Percentiles rank a stretch among this genome's conserved stretches.
These are phyloP conservation scores for Epistrophe grossulariae DNA, from an alignment of 2,888 invertebrate genomes.

Conservation along the genomic window DNA sequence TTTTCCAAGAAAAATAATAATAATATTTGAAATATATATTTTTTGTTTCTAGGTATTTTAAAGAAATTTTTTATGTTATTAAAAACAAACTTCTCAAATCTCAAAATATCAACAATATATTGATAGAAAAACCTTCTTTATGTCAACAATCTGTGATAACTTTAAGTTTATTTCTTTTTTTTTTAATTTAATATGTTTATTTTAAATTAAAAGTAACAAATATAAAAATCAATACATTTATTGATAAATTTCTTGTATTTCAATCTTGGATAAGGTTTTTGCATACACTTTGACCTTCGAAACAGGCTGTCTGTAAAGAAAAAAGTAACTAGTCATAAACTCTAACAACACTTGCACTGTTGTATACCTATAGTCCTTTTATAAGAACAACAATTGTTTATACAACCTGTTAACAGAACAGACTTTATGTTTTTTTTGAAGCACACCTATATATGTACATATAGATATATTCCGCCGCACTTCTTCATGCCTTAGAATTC, in stretches of 20 bases:
- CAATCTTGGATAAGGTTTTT: neutral
- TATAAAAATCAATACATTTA: neutral
- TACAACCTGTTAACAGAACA: slow-evolving; percentile 56
- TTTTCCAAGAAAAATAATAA: no score
- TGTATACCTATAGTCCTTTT: neutral
- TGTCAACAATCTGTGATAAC: no score
- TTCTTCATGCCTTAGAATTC: slow-evolving; percentile 22
- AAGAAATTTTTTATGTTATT: no score
- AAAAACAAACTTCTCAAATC: no score
- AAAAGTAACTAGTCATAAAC: neutral
- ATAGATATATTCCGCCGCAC: slow-evolving; percentile 5
- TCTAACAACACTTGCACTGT: neutral
- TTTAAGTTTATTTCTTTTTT: no score
- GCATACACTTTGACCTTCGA: neutral
- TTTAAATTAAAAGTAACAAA: neutral
- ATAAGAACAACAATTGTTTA: slow-evolving; percentile 18
- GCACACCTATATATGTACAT: neutral
- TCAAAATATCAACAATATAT: no score
- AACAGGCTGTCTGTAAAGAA: neutral
- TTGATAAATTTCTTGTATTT: neutral
- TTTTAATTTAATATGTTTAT: neutral
- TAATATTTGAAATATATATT: no score
- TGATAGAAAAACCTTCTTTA: no score
- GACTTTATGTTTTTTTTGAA: slow-evolving; percentile 39
- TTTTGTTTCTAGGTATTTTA: no score